Evolutionary conservation across 64 coral and sea anemone genomes (phyloP), one percentile per base, ranked within the genome.

Genomic region (Porites australiensis): DNA sequence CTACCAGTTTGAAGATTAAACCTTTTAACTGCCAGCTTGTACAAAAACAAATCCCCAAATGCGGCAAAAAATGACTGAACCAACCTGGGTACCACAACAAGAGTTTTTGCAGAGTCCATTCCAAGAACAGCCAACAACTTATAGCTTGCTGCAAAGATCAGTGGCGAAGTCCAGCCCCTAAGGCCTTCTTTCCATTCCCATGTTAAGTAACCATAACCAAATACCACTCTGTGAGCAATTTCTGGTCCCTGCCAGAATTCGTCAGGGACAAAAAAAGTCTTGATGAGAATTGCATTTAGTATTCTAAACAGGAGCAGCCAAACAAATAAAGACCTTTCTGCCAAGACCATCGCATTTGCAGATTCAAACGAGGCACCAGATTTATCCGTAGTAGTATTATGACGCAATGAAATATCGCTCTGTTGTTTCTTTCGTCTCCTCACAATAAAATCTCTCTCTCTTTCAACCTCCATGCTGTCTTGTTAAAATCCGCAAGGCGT

Each of bases 161-260:
- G 88, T 45, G 96, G 96, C 50, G 86, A 93, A n/a, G 82, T 83
- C 75, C 89, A 95, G 10, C 96, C 96, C 54, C 96, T 84, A 74
- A 98, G 74, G 8, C 96, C 94, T 90, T 98, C 81, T 23, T 89
- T 89, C 96, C 96, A 98, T 55, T 98, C 96, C 96, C 96, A 98
- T 23, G 96, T 98, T 50, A 95, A 89, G 51, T 98, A 93, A 20
- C 96, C 96, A 82, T 95, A 98, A 18, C 94, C 90, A 76, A 95
- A 98, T 18, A 88, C 96, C 4, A 98, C 50, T 63, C 75, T 98
- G 74, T 98, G 96, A 6, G 96, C 93, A 11, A 98, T 82, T 84
- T 98, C 96, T 16, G 96, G 96, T 54, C 93, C 96, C 72, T 98
- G 96, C 96, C 96, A 98, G 79, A 93, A 98, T 78, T 98, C 96